Conservation (phyloP, 2,888 invertebrate genomes). For the Mycogona germanica region DNA sequence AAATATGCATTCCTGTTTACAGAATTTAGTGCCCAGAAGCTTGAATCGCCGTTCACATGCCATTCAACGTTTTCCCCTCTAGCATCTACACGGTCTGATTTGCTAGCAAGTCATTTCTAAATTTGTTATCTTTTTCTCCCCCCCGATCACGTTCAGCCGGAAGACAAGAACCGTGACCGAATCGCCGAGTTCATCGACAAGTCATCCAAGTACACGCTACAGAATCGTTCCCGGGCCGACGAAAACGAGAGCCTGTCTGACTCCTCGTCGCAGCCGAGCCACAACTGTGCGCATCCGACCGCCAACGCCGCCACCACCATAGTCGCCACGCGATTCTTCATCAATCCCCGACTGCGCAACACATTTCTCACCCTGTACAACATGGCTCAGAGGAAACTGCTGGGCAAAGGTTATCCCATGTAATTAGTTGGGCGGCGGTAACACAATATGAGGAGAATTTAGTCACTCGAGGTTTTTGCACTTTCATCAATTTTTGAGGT, state of each 20-base stretch:
- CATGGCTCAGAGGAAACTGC: constrained; percentile 20
- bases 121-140: not conserved
- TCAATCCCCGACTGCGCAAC: constrained; percentile 21
- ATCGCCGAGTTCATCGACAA: constrained; percentile 7
- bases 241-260: constrained; percentile 3
- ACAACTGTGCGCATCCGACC: no score
- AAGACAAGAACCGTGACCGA: constrained; percentile 6
- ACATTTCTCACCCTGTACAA: constrained; percentile 21
- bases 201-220: constrained; percentile 10
- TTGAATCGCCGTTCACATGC: no score
- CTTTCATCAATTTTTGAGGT: no score
- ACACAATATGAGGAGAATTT: no score
- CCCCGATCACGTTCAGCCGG: not conserved
- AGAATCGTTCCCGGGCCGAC: not conserved
- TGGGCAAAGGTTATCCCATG: constrained; percentile 21
- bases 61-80: no score
- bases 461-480: no score
- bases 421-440: no score
- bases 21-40: no score
- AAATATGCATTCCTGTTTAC: no score
- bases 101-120: no score
- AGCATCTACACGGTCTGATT: not conserved
- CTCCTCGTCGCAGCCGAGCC: not conserved
- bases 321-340: constrained; percentile 11
- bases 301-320: not conserved